Conservation (phyloP, 2,888 invertebrate species). For the Caenorhabditis sp. region DNA sequence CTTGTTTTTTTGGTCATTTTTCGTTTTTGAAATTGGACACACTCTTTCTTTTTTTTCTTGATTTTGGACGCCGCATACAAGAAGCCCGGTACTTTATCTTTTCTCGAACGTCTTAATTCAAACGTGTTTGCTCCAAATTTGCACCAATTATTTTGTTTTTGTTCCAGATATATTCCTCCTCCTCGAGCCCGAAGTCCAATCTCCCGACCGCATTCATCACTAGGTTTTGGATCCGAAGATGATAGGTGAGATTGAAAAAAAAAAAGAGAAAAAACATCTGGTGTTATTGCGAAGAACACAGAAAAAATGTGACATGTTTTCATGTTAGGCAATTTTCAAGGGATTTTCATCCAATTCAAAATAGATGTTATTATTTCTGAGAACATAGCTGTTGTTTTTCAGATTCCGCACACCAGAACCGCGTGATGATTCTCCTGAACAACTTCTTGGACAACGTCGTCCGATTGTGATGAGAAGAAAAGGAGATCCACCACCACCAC, state of each 20-base stretch:
- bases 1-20: too few relatives aligned
- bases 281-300: neutral
- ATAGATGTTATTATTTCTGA: too few relatives aligned
- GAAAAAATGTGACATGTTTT: neutral
- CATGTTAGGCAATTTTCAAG: neutral
- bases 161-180: conserved; percentile 35
- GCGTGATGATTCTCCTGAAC: conserved; percentile 43
- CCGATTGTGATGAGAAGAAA: conserved; percentile 44
- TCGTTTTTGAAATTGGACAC: neutral
- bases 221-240: conserved; percentile 37
- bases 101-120: too few relatives aligned
- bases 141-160: too few relatives aligned
- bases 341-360: neutral
- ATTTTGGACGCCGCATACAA: too few relatives aligned
- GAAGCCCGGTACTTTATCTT: too few relatives aligned
- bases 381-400: conserved; percentile 7
- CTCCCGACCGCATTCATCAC: conserved; percentile 41
- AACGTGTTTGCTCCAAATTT: too few relatives aligned
- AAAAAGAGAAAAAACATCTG: neutral
- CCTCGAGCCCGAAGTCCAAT: conserved; percentile 26
- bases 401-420: conserved; percentile 47
- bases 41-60: neutral
- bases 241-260: conserved; percentile 6
- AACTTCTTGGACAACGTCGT: conserved; percentile 33
- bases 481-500: conserved; percentile 47